Evolutionary conservation across 2,113 vertebrate species (phyloP), one percentile per base, ranked within the genome.

Genomic region (Uria aalge): DNA sequence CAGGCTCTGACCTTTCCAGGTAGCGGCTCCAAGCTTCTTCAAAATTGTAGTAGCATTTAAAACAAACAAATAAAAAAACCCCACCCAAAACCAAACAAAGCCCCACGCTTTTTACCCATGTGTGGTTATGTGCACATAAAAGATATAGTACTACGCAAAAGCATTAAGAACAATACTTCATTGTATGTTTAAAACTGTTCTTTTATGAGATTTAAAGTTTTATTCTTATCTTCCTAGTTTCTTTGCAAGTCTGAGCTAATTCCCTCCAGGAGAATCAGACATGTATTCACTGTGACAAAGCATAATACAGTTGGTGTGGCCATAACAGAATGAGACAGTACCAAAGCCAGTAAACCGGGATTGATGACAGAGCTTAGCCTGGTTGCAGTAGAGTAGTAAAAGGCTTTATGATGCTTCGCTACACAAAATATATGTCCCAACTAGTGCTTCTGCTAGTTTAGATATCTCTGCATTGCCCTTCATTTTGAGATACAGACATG

Each of bases 151-250:
- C 52, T 57, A 16, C 30, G 45, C 23, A 38, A 57, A 78, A 45
- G 10, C 38, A 30, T 19, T 14, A 63, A 75, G 43, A 83, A 19
- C 14, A 95, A 30, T 29, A 15, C 43, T 82, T 77, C 74, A 82
- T 27, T 27, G 3, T n/a, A 15, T 85, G 56, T 71, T 52, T 64
- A 62, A 75, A 77, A 41, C 7, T 17, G 5, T 15, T 29, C n/a
- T 82, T 60, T 75, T 67, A 45, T 93, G 72, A 78, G 15, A 15
- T 66, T 91, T 81, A 47, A 79, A 69, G 36, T 92, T 95, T 84
- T 8, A 14, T 83, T 88, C n/a, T 38, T 55, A 29, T 24, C 78
- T 83, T 50, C 43, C 12, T 69, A 32, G 34, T 62, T 85, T 53
- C 27, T 79, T 72, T 82, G 30, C 36, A 79, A 50, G 24, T 43